These are phyloP conservation scores for Loxodonta africana DNA, from an alignment of 2,113 vertebrate genomes.

Conservation along the genomic window DNA sequence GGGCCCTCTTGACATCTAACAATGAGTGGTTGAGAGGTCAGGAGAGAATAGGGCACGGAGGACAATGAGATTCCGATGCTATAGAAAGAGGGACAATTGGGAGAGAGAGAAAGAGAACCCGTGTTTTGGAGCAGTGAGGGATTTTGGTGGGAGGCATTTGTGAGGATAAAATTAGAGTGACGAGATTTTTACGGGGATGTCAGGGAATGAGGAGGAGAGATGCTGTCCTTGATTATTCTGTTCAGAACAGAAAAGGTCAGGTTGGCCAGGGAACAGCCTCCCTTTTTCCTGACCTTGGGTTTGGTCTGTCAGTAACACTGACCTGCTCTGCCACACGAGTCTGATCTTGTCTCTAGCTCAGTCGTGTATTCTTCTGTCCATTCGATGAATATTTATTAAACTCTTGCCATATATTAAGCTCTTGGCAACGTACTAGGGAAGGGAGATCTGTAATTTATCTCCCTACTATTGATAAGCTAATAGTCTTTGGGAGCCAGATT, in stretches of 20 bases:
- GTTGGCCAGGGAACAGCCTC: conserved; percentile 16
- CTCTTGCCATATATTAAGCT: conserved; percentile 63
- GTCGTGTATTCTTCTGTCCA: conserved; percentile 51
- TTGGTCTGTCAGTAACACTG: conserved; percentile 42
- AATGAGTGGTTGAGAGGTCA: conserved; percentile 80
- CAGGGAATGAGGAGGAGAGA: conserved; percentile 46
- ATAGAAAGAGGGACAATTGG: conserved; percentile 81
- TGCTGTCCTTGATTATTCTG: conserved; percentile 53
- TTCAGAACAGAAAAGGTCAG: conserved; percentile 66
- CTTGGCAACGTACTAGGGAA: conserved; percentile 51
- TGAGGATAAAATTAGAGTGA: conserved; percentile 64
- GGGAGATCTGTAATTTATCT: conserved; percentile 32
- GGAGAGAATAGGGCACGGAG: conserved; percentile 66
- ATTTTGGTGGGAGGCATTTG: neutral
- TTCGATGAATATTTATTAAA: conserved; percentile 70
- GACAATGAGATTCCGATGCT: conserved; percentile 83
- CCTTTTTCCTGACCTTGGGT: conserved; percentile 69
- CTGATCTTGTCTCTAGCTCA: conserved; percentile 36
- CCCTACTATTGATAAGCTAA: neutral
- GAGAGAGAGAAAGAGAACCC: conserved; percentile 61
- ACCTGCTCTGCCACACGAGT: neutral
- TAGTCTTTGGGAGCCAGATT: conserved; percentile 23
- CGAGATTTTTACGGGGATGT: conserved; percentile 45
- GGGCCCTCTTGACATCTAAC: conserved; percentile 65
- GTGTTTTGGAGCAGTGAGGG: conserved; percentile 42